A percentile compares a stretch with the other conserved stretches of the same genome.
Conservation (phyloP, 2,888 invertebrate genomes). For the Polia nebulosa region DNA sequence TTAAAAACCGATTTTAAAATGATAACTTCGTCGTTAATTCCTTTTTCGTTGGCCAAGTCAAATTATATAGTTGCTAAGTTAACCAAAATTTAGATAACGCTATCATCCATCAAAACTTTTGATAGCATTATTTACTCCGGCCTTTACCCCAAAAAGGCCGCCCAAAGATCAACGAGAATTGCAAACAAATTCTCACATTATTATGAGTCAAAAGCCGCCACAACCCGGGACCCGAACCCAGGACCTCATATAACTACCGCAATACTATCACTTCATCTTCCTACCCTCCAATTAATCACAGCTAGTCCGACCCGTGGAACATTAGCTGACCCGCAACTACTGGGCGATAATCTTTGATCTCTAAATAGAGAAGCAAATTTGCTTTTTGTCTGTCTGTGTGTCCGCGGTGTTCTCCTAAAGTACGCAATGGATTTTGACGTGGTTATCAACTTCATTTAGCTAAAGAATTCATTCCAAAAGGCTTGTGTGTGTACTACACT, state of each 20-base stretch:
- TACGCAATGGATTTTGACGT: not conserved
- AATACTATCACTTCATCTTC: slow-evolving; percentile 42
- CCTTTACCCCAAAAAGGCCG: not conserved
- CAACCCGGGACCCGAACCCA: not conserved
- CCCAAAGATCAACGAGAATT: slow-evolving; percentile 10
- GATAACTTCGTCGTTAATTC: no score
- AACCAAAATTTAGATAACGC: not conserved
- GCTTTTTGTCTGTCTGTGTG: not conserved
- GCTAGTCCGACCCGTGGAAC: slow-evolving; percentile 38
- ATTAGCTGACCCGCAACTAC: slow-evolving; percentile 54
- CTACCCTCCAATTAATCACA: slow-evolving; percentile 56
- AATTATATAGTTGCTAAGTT: not conserved
- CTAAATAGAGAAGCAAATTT: not conserved
- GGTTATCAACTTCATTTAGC: no score
- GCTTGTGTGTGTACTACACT: no score
- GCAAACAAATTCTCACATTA: slow-evolving; percentile 10
- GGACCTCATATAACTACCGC: slow-evolving; percentile 39
- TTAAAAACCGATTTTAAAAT: no score
- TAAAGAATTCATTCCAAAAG: no score
- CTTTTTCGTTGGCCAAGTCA: no score
- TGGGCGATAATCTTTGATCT: slow-evolving; percentile 55
- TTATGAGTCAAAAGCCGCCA: slow-evolving; percentile 18
- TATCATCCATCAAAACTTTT: slow-evolving; percentile 9
- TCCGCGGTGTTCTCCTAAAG: not conserved
- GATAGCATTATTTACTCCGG: slow-evolving; percentile 3